phyloP scores from a whole-genome alignment of 2,113 vertebrate genomes.

The Leucopsar rothschildi region DNA sequence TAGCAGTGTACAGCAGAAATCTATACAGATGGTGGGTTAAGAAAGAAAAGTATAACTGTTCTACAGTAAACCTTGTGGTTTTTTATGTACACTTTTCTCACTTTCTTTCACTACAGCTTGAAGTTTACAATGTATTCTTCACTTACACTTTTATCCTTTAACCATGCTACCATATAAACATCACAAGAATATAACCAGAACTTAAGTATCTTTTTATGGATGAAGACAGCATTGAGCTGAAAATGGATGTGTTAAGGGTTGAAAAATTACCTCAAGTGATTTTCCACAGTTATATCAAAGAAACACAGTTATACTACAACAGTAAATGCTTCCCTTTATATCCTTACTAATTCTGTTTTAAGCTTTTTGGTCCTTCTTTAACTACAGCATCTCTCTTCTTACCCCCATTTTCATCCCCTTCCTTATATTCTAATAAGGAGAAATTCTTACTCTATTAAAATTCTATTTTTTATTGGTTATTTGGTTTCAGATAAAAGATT shows the following conservation, averaged over 20 bases:
- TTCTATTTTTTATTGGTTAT: background rate
- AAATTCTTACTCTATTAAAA: background rate
- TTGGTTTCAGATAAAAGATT: background rate
- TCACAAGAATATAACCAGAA: background rate
- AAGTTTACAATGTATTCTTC: background rate
- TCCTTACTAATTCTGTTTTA: background rate
- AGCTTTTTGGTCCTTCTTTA: background rate
- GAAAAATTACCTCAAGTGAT: background rate
- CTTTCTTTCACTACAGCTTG: background rate
- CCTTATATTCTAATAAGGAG: background rate
- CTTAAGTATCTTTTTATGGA: background rate
- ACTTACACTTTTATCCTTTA: background rate
- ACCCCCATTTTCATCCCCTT: background rate
- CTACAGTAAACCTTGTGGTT: background rate
- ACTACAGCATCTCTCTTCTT: background rate
- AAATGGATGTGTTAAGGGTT: background rate
- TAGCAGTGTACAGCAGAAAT: background rate
- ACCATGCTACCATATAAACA: background rate
- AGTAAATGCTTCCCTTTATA: background rate
- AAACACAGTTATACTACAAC: background rate
- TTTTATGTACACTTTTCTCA: background rate
- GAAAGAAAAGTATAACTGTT: background rate
- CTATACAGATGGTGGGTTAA: background rate
- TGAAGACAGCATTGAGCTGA: background rate
- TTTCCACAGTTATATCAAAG: background rate